Base-by-base conservation (phyloP, 2,888 invertebrate genomes). In the Epinotia nisella region DNA sequence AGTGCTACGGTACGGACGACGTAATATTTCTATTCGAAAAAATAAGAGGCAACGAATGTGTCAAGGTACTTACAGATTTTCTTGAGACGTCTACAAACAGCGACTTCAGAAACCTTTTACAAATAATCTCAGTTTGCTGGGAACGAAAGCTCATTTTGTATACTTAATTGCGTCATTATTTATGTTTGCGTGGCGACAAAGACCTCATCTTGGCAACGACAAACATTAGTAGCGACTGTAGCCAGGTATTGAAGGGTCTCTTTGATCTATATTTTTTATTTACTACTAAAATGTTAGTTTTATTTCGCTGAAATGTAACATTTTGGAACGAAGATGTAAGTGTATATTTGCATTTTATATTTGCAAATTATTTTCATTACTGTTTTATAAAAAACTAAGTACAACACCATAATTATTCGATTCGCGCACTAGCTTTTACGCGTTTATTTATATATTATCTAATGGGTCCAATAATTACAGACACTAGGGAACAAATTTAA, bases 101-200 rank as follows among this genome's bases (percentile, higher is more conserved):
- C 19, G 10, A n/a, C 58, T 29, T 21, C 11, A 17, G 51, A 56
- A 58, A 58, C 49, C 56, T 51, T 24, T 45, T 19, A 49, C 71
- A 55, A 66, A 66, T 60, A 70, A 24, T 49, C 70, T 24, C 60
- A 15, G 55, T n/a, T 21, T 3, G 59, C 53, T 66, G 66, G 39
- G n/a, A 66, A 66, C 53, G 60, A 53, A 71, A 71, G 45, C 66
- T 61, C 60, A 61, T 71, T 71, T 71, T 67, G 21, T 72, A 67
- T 53, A 71, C 29, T 56, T 67, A 72, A 67, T 72, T 72, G 72
- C 60, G 45, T 49, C 61, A 24, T 72, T 72, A 62, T 72, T 72
- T 68, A 67, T 72, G 61, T 68, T 72, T 72, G 49, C 49, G 3
- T 29, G 53, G 67, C 61, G 67, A 68, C 67, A 68, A 72, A 56